These are phyloP conservation scores for Exocentrus adspersus DNA, from an alignment of 2,888 invertebrate genomes.

Conservation along the genomic window DNA sequence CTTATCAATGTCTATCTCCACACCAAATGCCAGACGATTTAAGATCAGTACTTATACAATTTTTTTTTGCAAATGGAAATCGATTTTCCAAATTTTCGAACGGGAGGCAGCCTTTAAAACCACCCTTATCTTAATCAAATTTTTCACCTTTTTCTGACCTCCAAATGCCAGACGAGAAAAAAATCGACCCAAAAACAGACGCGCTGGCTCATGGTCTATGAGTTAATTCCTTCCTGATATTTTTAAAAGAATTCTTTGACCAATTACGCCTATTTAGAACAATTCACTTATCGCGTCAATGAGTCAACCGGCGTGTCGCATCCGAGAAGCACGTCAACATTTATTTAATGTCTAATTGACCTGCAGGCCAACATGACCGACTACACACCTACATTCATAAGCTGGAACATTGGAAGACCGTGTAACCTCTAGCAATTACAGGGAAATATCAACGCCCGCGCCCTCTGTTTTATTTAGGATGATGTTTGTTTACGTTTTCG, in stretches of 20 bases:
- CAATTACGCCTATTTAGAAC: conserved; percentile 42
- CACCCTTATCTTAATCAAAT: no score
- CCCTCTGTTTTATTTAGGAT: not conserved
- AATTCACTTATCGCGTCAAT: conserved; percentile 42
- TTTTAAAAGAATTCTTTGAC: conserved; percentile 21
- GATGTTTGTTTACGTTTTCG: not conserved
- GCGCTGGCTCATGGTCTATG: no score
- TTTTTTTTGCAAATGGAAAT: no score
- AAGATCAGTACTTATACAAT: no score
- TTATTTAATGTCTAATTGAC: conserved; percentile 62
- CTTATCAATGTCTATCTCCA: no score
- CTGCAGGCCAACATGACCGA: conserved; percentile 63
- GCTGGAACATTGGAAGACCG: conserved; percentile 31
- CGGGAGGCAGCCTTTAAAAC: no score
- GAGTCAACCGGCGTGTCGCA: conserved; percentile 46
- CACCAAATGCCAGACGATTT: no score
- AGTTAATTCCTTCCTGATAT: no score
- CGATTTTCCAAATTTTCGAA: no score
- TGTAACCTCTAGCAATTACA: conserved; percentile 25
- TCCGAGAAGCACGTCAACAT: conserved; percentile 58
- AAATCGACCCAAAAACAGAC: no score
- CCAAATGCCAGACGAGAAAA: no score
- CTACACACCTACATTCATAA: conserved; percentile 59
- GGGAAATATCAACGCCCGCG: conserved; percentile 5
- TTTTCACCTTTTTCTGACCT: no score